phyloP scores from a whole-genome alignment of 2,888 invertebrate genomes.

The Pseudococcus longispinus region DNA sequence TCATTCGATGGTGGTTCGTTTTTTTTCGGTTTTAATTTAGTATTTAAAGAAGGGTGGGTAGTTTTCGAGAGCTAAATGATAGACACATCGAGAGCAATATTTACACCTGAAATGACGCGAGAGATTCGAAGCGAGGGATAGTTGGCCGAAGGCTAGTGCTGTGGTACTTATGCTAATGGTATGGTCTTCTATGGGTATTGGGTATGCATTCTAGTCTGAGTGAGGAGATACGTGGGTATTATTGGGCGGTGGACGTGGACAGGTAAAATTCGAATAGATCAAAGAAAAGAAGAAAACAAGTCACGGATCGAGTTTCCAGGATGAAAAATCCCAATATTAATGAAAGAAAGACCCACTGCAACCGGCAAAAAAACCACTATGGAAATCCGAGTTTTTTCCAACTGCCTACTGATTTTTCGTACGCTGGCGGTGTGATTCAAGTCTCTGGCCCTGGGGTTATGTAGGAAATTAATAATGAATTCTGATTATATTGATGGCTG shows the following conservation, averaged over 20 bases:
- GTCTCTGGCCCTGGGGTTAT: too few relatives aligned
- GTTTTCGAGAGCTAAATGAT: neutral
- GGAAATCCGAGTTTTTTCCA: neutral
- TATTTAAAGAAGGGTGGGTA: neutral
- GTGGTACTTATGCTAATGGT: neutral
- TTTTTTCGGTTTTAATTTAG: neutral
- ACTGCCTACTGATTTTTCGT: too few relatives aligned
- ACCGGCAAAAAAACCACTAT: neutral
- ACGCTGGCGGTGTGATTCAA: too few relatives aligned
- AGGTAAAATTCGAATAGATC: neutral
- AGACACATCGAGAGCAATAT: conserved; percentile 13
- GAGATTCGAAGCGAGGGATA: neutral
- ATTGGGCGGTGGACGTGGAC: neutral
- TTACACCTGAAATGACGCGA: conserved; percentile 20
- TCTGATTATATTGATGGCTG: too few relatives aligned
- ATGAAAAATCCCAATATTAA: neutral
- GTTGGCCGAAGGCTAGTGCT: neutral
- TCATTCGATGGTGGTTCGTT: neutral
- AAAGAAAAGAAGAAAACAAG: neutral
- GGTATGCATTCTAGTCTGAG: neutral
- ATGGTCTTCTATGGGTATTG: neutral
- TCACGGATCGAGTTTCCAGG: conserved; percentile 6
- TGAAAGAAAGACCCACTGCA: neutral
- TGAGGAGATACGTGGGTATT: neutral
- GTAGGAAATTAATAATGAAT: too few relatives aligned